A percentile compares a stretch with the other conserved stretches of the same genome.
Evolutionary conservation across 2,888 invertebrate genomes (phyloP).

Genomic region (Polietes domitor): DNA sequence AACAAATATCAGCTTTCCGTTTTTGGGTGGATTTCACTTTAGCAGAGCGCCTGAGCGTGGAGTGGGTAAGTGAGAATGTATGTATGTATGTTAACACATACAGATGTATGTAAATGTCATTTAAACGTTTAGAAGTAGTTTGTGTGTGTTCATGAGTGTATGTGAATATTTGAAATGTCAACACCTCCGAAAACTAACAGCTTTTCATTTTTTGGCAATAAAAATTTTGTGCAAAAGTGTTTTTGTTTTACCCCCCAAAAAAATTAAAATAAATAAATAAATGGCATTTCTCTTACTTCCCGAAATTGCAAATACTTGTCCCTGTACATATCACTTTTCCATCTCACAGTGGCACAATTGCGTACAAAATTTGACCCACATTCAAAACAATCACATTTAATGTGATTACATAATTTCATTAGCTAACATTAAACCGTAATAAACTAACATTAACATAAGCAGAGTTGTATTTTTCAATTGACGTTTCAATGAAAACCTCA

Average conservation of each 20-base stretch:
- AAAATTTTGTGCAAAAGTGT: conserved; percentile 10
- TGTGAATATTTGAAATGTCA: conserved; percentile 34
- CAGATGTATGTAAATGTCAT: conserved; percentile 5
- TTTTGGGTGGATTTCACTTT: conserved; percentile 7
- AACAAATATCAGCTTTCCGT: conserved; percentile 21
- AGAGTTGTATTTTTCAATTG: too few species aligned
- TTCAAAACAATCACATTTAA: too few species aligned
- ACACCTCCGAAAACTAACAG: conserved; percentile 29
- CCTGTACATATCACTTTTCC: neutral
- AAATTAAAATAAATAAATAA: conserved; percentile 23
- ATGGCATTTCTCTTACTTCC: conserved; percentile 4
- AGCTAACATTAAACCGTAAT: too few species aligned
- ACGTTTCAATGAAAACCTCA: too few species aligned
- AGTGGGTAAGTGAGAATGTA: neutral
- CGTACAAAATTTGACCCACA: too few species aligned
- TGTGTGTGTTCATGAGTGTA: neutral
- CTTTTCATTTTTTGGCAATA: conserved; percentile 36
- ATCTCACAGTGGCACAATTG: too few species aligned
- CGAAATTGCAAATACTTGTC: too few species aligned
- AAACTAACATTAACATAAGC: too few species aligned
- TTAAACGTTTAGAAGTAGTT: neutral
- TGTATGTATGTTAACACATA: neutral
- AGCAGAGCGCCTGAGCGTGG: neutral
- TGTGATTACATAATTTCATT: too few species aligned
- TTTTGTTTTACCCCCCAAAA: conserved; percentile 33